phyloP scores from a whole-genome alignment of 2,888 invertebrate genomes.

The Hybos culiciformis region DNA sequence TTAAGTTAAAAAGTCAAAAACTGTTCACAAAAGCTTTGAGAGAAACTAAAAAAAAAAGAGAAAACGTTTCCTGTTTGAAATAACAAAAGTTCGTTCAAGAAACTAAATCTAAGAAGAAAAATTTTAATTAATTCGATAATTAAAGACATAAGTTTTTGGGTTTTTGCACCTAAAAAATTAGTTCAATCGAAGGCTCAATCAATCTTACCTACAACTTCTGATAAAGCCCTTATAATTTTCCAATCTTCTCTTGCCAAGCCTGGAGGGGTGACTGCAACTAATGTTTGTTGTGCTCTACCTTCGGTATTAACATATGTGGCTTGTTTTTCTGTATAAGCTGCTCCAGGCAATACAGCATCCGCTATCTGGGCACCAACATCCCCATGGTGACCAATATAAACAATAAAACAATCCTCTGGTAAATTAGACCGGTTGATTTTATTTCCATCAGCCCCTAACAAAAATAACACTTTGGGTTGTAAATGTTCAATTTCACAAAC shows the following conservation, averaged over 20 bases:
- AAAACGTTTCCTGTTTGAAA: no score
- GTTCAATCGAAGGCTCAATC: constrained; percentile 5
- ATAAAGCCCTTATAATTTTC: constrained; percentile 94
- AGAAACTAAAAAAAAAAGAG: no score
- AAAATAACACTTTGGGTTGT: constrained; percentile 68
- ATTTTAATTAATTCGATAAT: no score
- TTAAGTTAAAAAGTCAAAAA: no score
- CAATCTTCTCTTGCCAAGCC: constrained; percentile 92
- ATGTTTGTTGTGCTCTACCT: constrained; percentile 86
- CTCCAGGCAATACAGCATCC: constrained; percentile 86
- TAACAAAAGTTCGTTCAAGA: no score
- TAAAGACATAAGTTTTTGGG: no score
- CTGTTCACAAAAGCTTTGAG: no score
- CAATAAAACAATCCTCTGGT: constrained; percentile 67
- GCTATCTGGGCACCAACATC: constrained; percentile 87
- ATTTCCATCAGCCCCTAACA: constrained; percentile 89
- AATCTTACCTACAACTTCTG: constrained; percentile 59
- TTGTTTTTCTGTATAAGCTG: constrained; percentile 97
- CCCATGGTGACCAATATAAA: constrained; percentile 94
- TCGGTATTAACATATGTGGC: constrained; percentile 97
- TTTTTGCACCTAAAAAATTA: not conserved
- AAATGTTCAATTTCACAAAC: constrained; percentile 43
- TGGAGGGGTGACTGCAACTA: constrained; percentile 77
- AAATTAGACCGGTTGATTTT: constrained; percentile 62
- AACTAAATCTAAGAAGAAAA: no score